A percentile compares a stretch with the other conserved stretches of the same genome.
phyloP scores from a whole-genome alignment of 2,888 invertebrate genomes.

The Drosophila macrospina region DNA sequence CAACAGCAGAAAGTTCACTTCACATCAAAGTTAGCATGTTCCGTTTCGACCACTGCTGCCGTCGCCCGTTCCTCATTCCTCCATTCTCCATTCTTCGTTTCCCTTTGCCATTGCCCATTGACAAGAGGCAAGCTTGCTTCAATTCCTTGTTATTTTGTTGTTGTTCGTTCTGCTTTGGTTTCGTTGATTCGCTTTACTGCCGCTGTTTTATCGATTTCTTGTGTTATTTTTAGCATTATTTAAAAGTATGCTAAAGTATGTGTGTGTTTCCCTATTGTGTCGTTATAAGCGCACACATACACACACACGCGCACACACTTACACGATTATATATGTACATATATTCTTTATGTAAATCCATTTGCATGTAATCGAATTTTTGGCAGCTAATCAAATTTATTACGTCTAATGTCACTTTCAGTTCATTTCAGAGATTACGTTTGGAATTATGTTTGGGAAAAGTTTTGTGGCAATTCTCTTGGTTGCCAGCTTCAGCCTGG shows the following conservation, averaged over 20 bases:
- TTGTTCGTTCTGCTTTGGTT: conserved; percentile 57
- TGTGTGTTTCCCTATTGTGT: conserved; percentile 27
- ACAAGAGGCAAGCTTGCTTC: conserved; percentile 22
- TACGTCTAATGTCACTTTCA: conserved; percentile 63
- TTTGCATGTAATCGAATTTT: conserved; percentile 55
- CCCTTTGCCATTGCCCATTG: conserved; percentile 4
- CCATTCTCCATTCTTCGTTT: neutral
- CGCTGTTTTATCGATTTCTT: conserved; percentile 77
- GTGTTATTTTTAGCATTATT: conserved; percentile 79
- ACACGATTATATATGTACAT: no score
- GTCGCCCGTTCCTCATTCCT: neutral
- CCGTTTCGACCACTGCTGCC: conserved; percentile 30
- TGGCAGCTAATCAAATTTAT: conserved; percentile 68
- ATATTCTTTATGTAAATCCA: conserved; percentile 27
- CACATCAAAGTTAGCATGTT: conserved; percentile 61
- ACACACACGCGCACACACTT: conserved; percentile 15
- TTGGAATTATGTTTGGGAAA: conserved; percentile 72
- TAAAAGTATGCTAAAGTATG: conserved; percentile 32
- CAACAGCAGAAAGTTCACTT: conserved; percentile 45
- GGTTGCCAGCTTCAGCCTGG: conserved; percentile 71
- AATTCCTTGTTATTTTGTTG: conserved; percentile 42
- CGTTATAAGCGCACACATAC: conserved; percentile 5
- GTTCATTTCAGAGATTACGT: conserved; percentile 35
- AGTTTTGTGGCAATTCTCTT: conserved; percentile 74
- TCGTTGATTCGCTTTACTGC: conserved; percentile 55